These are phyloP conservation scores for Alentia gelatinosa DNA, from an alignment of 2,888 invertebrate genomes.

Conservation along the genomic window DNA sequence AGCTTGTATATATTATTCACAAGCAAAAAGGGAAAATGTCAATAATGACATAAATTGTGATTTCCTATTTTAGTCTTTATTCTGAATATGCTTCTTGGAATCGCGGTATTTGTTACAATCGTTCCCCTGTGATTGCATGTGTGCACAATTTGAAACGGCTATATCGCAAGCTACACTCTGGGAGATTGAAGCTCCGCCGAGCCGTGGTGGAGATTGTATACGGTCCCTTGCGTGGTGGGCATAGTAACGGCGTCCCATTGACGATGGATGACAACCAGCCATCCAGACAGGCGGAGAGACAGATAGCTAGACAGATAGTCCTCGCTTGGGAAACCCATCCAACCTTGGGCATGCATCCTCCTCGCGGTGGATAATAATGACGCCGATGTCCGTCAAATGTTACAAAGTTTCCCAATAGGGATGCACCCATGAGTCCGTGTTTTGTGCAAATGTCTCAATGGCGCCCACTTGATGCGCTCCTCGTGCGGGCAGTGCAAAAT, in stretches of 20 bases:
- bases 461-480: not conserved
- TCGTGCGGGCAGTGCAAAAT: not conserved
- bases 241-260: not conserved
- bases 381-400: slow-evolving; percentile 5
- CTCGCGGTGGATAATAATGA: no score
- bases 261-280: not conserved
- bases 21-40: no score
- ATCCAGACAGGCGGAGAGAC: not conserved
- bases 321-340: no score
- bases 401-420: not conserved
- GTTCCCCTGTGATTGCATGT: no score
- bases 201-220: not conserved
- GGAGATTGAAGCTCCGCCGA: not conserved
- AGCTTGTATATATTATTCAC: no score
- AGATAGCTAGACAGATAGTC: no score
- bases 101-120: no score
- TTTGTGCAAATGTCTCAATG: not conserved
- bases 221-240: not conserved
- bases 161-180: not conserved
- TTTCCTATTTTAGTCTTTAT: no score
- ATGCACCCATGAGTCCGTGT: not conserved
- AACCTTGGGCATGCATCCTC: no score
- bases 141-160: no score
- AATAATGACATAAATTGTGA: no score
- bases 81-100: no score